Conservation (phyloP, 1,140 invertebrate species). For the Muscidifurax raptorellus region DNA sequence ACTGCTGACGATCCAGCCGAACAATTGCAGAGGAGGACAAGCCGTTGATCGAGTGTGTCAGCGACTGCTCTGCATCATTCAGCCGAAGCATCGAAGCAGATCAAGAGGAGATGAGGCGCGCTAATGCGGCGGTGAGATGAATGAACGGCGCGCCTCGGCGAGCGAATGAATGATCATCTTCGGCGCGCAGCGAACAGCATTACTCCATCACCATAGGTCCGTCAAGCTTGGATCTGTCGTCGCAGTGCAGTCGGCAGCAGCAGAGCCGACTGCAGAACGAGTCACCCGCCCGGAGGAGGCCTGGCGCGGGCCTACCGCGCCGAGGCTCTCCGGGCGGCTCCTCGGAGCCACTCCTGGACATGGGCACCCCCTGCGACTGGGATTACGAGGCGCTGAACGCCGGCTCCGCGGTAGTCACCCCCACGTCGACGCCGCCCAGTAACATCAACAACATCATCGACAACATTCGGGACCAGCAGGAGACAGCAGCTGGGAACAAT, state of each 20-base stretch:
- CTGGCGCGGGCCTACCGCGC: slow-evolving; percentile 50
- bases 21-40: no score
- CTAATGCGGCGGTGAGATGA: not conserved
- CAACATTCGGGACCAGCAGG: slow-evolving; percentile 7
- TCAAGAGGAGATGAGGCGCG: not conserved
- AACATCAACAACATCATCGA: not conserved
- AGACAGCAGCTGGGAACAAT: not conserved
- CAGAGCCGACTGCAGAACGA: slow-evolving; percentile 36
- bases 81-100: no score
- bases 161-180: not conserved
- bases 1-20: no score
- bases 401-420: slow-evolving; percentile 69
- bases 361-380: slow-evolving; percentile 72
- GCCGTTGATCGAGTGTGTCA: no score
- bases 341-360: slow-evolving; percentile 69
- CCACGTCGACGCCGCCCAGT: slow-evolving; percentile 63
- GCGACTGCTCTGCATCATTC: no score
- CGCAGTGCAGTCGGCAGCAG: slow-evolving; percentile 12
- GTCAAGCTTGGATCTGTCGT: not conserved
- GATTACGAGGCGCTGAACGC: slow-evolving; percentile 76
- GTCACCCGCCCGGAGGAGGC: slow-evolving; percentile 46
- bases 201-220: slow-evolving; percentile 26
- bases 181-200: not conserved
- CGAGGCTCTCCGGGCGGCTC: slow-evolving; percentile 64
- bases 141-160: not conserved